A percentile compares a stretch with the other conserved stretches of the same genome.
Evolutionary conservation across 2,113 vertebrate genomes (phyloP).

Genomic region (Notiomystis cincta): DNA sequence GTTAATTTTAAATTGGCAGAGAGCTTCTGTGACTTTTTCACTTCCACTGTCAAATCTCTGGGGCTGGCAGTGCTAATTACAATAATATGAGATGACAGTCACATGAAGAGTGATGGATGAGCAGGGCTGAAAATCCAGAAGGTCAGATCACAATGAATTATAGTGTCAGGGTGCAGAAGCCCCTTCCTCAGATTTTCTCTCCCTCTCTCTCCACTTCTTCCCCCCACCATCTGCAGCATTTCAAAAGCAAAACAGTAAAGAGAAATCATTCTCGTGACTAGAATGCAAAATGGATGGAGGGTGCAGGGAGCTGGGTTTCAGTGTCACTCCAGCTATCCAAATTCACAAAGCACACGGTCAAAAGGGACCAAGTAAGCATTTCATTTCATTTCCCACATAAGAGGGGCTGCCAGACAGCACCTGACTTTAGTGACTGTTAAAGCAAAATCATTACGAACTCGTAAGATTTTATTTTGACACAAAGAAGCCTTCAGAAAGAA

Average conservation of each 20-base stretch:
- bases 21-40: not conserved
- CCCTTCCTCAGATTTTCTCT: not conserved
- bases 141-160: not conserved
- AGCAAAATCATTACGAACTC: not conserved
- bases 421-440: not conserved
- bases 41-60: not conserved
- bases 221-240: not conserved
- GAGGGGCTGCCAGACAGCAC: not conserved
- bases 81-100: not conserved
- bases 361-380: not conserved
- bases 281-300: not conserved
- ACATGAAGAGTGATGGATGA: not conserved
- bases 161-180: not conserved
- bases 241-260: not conserved
- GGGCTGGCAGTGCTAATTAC: conserved; percentile 8
- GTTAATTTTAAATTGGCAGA: conserved; percentile 16
- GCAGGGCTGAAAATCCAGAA: not conserved
- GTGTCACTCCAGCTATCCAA: not conserved
- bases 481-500: not conserved
- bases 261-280: not conserved
- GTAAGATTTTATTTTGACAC: not conserved
- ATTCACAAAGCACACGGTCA: not conserved
- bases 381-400: not conserved
- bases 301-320: not conserved
- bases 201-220: not conserved